A percentile compares a stretch with the other conserved stretches of the same genome.
Evolutionary conservation across 2,888 invertebrate genomes (phyloP).

Genomic region (Spodoptera picta): DNA sequence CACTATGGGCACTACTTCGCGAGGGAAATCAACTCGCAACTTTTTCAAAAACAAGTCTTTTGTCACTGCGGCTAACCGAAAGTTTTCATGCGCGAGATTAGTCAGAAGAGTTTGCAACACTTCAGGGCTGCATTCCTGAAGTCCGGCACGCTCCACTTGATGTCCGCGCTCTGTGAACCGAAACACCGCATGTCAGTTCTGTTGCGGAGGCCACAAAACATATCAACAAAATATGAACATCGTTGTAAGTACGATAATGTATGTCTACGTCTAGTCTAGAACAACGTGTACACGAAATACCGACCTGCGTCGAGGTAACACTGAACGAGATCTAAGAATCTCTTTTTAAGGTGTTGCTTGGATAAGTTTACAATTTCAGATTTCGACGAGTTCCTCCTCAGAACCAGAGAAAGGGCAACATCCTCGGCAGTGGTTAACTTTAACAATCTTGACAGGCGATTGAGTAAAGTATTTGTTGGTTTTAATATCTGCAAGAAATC

Average conservation of each 20-base stretch:
- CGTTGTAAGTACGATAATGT: constrained; percentile 1
- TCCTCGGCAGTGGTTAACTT: constrained; percentile 96
- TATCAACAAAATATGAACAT: constrained; percentile 1
- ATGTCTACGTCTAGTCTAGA: not conserved
- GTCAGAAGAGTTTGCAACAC: constrained; percentile 94
- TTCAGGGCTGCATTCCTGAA: constrained; percentile 97
- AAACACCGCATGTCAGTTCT: constrained; percentile 24
- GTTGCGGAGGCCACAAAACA: constrained; percentile 7
- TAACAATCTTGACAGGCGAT: constrained; percentile 95
- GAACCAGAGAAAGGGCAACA: constrained; percentile 95
- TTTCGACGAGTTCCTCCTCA: constrained; percentile 94
- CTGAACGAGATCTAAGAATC: constrained; percentile 95
- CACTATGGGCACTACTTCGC: constrained; percentile 95
- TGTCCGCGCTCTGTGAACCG: constrained; percentile 88
- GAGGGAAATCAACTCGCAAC: constrained; percentile 95
- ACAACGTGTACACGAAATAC: constrained; percentile 30
- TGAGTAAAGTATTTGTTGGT: constrained; percentile 93
- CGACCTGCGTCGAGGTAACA: constrained; percentile 95
- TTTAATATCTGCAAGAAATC: constrained; percentile 91
- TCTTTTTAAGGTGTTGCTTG: constrained; percentile 93
- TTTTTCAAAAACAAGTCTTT: constrained; percentile 94
- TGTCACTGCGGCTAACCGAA: constrained; percentile 92
- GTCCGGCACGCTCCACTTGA: constrained; percentile 93
- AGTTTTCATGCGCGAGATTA: constrained; percentile 89
- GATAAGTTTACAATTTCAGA: constrained; percentile 93